Conservation (phyloP, 1,140 invertebrate genomes). For the Drosophila kikkawai region DNA sequence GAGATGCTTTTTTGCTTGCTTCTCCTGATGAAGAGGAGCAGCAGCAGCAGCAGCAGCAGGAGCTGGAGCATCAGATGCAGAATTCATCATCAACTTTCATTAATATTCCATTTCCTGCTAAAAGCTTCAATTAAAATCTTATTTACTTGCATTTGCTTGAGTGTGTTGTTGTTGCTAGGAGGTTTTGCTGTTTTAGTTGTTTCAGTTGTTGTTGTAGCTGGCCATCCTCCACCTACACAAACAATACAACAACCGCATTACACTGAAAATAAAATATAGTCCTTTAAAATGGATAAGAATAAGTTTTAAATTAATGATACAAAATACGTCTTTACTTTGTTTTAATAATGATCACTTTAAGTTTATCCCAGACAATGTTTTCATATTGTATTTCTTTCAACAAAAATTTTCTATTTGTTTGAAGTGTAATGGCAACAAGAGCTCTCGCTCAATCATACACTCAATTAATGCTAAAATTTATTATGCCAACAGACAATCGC, state of each 20-base stretch:
- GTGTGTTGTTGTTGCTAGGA: slow-evolving; percentile 21
- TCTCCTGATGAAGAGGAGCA: neutral
- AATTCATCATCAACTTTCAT: slow-evolving; percentile 53
- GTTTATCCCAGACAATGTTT: neutral
- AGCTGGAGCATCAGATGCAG: slow-evolving; percentile 19
- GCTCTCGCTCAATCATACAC: slow-evolving; percentile 41
- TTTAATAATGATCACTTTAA: neutral
- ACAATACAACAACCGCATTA: slow-evolving; percentile 7
- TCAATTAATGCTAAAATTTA: slow-evolving; percentile 57
- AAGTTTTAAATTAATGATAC: neutral
- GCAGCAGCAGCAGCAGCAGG: slow-evolving; percentile 2
- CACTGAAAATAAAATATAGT: neutral
- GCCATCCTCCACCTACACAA: slow-evolving; percentile 19
- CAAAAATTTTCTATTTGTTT: neutral
- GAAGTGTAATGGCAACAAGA: slow-evolving; percentile 10
- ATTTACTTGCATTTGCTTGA: slow-evolving; percentile 53
- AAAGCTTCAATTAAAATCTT: slow-evolving; percentile 75
- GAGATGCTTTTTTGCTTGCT: slow-evolving; percentile 7
- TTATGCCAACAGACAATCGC: slow-evolving; percentile 39
- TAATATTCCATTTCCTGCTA: slow-evolving; percentile 76
- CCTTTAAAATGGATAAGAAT: neutral
- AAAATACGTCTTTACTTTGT: neutral
- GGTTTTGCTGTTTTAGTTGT: slow-evolving; percentile 9
- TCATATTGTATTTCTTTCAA: neutral
- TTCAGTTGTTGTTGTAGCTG: slow-evolving; percentile 1